Evolutionary conservation across 2,797 vertebrate genomes (phyloP), one percentile per base, ranked within the genome.

Genomic region (Sebastes matsubarae): DNA sequence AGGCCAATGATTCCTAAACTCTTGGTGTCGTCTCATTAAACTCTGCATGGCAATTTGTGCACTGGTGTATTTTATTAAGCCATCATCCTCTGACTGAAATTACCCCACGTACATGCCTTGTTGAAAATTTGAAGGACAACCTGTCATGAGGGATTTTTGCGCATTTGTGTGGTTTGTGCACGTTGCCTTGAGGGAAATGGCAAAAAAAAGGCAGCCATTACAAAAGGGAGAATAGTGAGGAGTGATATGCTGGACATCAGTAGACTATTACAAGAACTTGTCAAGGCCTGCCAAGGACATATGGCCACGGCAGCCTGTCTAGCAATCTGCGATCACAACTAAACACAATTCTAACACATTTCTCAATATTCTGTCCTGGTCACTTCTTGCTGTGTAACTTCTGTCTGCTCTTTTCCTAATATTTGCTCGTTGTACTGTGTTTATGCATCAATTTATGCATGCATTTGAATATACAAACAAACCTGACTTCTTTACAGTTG

Each of bases 301-400:
- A 92, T 89, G 88, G 90, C 75, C 57, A 77, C 20, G 72, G 70
- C 89, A 92, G 90, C 81, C 88, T 93, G 88, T 91, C 87, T 81
- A 78, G 84, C 83, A 89, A 86, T 88, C 87, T 92, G 88, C 22
- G 34, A 80, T 87, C 81, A 72, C 87, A 87, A 73, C 79, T 79
- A 77, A 72, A 79, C 67, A 74, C 71, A 87, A 25, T 77, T 85
- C 71, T 74, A 16, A 82, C 84, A 83, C 82, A 89, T 46, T 64
- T 88, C 81, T 89, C 77, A 88, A 54, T 81, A 88, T 82, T 91
- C 85, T 80, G 30, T 79, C 63, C 32, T 68, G 38, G 38, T 85
- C 29, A 85, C 64, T 38, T 84, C 63, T 84, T 36, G 18, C 82
- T 81, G 74, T 78, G 68, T 67, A 73, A 77, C 81, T 78, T 87